Percentiles rank a stretch among this genome's conserved stretches.
These are phyloP conservation scores for Halocynthia roretzi DNA, from an alignment of 23 tunicate genomes.

Conservation along the genomic window DNA sequence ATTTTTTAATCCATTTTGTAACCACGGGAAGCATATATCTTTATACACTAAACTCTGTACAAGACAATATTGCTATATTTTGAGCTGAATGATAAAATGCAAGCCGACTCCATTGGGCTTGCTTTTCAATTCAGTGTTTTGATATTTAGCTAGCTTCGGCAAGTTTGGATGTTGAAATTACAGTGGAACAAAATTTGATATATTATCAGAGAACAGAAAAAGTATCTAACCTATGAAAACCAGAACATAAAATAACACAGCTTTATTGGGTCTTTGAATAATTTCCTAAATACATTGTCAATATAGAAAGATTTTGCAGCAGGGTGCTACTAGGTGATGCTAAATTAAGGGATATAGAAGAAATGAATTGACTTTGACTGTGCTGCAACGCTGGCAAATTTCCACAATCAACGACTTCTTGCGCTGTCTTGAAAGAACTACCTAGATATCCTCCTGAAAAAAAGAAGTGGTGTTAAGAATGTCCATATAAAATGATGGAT, in stretches of 20 bases:
- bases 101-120: too few species aligned
- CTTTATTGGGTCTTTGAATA: conserved; percentile 2
- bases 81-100: too few species aligned
- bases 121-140: too few species aligned
- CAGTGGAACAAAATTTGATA: neutral
- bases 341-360: neutral
- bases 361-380: neutral
- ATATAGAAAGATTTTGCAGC: conserved; percentile 9
- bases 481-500: too few species aligned
- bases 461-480: too few species aligned
- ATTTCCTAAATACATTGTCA: neutral
- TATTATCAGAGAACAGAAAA: neutral
- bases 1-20: too few species aligned
- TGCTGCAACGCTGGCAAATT: conserved; percentile 11
- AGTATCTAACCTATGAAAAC: neutral
- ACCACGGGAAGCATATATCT: too few species aligned
- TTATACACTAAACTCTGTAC: too few species aligned
- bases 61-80: too few species aligned
- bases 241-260: neutral
- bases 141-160: too few species aligned
- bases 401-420: conserved; percentile 1
- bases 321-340: neutral
- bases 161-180: too few species aligned
- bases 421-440: neutral
- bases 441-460: neutral